Evolutionary conservation across 2,113 vertebrate species (phyloP).

Genomic region (Caranx melampygus): DNA sequence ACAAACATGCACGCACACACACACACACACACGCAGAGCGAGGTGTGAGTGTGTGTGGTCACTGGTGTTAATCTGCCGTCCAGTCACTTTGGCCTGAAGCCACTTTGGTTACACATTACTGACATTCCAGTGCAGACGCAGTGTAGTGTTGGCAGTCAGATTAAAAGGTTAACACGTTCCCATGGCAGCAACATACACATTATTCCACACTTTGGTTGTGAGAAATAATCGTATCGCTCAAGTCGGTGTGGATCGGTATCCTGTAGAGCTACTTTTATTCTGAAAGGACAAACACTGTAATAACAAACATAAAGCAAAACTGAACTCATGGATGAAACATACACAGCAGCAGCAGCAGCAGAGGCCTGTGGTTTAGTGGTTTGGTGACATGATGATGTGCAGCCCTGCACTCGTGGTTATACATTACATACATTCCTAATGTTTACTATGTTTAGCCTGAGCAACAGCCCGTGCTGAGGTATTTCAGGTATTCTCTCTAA

Average conservation of each 20-base stretch:
- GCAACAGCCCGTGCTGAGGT: not conserved
- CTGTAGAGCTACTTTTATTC: too few species aligned
- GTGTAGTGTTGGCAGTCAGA: not conserved
- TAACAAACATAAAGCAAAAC: not conserved
- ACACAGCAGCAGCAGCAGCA: not conserved
- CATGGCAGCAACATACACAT: not conserved
- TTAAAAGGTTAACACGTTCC: constrained; percentile 1
- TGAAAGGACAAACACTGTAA: not conserved
- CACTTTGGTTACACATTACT: constrained; percentile 64
- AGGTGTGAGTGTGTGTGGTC: constrained; percentile 26
- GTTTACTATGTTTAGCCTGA: constrained; percentile 1
- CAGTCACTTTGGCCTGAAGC: constrained; percentile 63
- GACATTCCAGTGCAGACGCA: constrained; percentile 35
- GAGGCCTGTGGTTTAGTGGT: constrained; percentile 13
- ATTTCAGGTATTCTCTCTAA: not conserved
- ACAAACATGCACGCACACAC: not conserved
- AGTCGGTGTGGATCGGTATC: too few species aligned
- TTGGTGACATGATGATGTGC: constrained; percentile 19
- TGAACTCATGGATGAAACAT: not conserved
- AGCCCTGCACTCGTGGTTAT: constrained; percentile 18
- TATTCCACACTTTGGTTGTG: not conserved
- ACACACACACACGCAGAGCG: not conserved
- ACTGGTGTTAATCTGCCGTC: constrained; percentile 50
- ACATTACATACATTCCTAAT: constrained; percentile 37
- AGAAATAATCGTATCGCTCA: too few species aligned